phyloP scores from a whole-genome alignment of 2,888 invertebrate species.

The Latheticus oryzae region DNA sequence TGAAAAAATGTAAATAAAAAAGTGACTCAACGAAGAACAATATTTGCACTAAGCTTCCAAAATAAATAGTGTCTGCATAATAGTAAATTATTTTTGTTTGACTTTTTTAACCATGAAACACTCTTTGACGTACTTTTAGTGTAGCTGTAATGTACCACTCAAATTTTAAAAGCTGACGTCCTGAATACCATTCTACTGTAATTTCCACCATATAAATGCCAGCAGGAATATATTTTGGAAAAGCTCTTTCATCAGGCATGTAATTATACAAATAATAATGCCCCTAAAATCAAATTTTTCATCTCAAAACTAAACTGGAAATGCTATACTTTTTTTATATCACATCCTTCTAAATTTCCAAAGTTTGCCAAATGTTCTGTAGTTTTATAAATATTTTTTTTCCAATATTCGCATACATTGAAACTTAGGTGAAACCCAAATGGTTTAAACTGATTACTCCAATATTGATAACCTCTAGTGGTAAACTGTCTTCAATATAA shows the following conservation, averaged over 20 bases:
- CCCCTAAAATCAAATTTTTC: constrained; percentile 13
- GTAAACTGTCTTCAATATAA: constrained; percentile 24
- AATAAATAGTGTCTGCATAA: too few relatives aligned
- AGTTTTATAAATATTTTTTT: constrained; percentile 9
- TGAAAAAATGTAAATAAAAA: too few relatives aligned
- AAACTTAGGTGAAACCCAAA: constrained; percentile 17
- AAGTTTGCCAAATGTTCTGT: constrained; percentile 7
- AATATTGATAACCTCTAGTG: constrained; percentile 11
- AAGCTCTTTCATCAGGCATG: constrained; percentile 32
- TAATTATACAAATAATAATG: constrained; percentile 33
- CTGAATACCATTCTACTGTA: constrained; percentile 6
- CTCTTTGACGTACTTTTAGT: constrained; percentile 6
- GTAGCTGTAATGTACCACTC: constrained; percentile 17
- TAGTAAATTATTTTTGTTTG: constrained; percentile 2
- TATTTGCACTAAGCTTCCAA: too few relatives aligned
- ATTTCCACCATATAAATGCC: constrained; percentile 33
- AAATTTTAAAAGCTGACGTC: constrained; percentile 9
- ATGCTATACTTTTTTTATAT: constrained; percentile 25
- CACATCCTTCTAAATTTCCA: constrained; percentile 32
- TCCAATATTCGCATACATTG: constrained; percentile 35
- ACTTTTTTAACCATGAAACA: not conserved
- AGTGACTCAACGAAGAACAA: too few relatives aligned
- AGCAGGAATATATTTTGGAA: constrained; percentile 27
- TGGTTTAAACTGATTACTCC: constrained; percentile 11
- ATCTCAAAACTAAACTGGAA: not conserved